Base-by-base conservation (phyloP, 1,140 invertebrate species). In the Nautilus pompilius region DNA sequence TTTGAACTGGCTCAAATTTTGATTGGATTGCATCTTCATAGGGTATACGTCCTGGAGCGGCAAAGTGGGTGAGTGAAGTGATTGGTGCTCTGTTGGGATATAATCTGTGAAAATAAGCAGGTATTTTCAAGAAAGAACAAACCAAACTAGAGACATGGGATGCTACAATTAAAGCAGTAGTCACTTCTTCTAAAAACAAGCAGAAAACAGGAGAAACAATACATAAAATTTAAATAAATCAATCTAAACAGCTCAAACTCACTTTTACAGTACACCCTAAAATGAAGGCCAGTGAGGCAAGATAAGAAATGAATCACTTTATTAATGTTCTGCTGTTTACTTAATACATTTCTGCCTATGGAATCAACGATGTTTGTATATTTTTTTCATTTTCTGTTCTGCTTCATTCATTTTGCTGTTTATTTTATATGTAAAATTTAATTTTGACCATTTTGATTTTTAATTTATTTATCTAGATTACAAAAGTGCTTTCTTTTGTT, bases 11-110 rank as follows among this genome's bases (percentile, higher is more conserved):
- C 33, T 56, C 61, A 71, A 77, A 85, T 32, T 69, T 64, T 34
- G 73, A 75, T 51, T 76, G 70, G 3, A 78, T 70, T 6, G 80
- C 75, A 48, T 81, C 62, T 22, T 73, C 59, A 65, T 78, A 82
- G 30, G 77, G 57, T 28, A 82, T 73, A 63, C 77, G 65, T 2
- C 60, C 74, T 30, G 75, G 63, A 13, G 76, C 77, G 59, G 74
- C 70, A 69, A 63, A 80, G 62, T 82, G 78, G n/a, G 48, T 49
- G 30, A 82, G 58, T 5, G 55, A 62, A 32, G 56, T 64, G 20
- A 80, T 46, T 26, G 63, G 34, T 13, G 28, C 29, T 36, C 62
- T 64, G 41, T 74, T 63, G 28, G 70, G 66, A 60, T 80, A 80
- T 20, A 80, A 48, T 63, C 80, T 82, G 61, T 28, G 73, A 65